These are phyloP conservation scores for Pilophorus perplexus DNA, from an alignment of 2,888 invertebrate genomes.

Conservation along the genomic window DNA sequence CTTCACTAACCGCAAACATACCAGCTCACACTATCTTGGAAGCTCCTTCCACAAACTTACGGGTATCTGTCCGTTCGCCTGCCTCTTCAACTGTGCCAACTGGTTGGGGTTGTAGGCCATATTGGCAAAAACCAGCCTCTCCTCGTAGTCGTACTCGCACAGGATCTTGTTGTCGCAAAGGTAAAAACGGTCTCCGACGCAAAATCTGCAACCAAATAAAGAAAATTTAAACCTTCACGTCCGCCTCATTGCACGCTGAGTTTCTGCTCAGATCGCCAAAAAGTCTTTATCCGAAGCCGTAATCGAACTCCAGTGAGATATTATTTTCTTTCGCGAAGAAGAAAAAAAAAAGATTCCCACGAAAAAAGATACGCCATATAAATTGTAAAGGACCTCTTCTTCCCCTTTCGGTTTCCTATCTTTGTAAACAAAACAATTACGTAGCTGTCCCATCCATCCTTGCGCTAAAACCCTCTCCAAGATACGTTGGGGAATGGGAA, in stretches of 20 bases:
- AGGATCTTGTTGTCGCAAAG: constrained; percentile 91
- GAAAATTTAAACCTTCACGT: not conserved
- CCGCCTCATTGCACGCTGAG: too few relatives aligned
- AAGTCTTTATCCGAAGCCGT: not conserved
- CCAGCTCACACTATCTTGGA: too few relatives aligned
- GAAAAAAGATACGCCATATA: constrained; percentile 11
- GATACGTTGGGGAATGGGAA: constrained; percentile 22
- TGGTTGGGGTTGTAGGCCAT: constrained; percentile 85
- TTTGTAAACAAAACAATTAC: constrained; percentile 38
- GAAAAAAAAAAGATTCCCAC: not conserved
- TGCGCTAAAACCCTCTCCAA: constrained; percentile 17
- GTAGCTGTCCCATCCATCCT: constrained; percentile 34
- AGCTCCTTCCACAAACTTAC: constrained; percentile 44
- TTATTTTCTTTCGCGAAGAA: not conserved
- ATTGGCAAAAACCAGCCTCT: constrained; percentile 83
- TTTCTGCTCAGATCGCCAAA: too few relatives aligned
- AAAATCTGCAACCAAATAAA: constrained; percentile 67
- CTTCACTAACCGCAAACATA: too few relatives aligned
- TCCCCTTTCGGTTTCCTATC: too few relatives aligned
- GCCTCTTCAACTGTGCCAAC: constrained; percentile 73
- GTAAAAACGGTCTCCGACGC: constrained; percentile 91
- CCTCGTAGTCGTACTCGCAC: constrained; percentile 92
- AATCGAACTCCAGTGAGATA: constrained; percentile 6
- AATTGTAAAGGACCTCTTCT: constrained; percentile 26
- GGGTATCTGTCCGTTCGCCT: constrained; percentile 51